Evolutionary conservation across 2,888 invertebrate genomes (phyloP), one percentile per base, ranked within the genome.

Genomic region (Amphipyra berbera): DNA sequence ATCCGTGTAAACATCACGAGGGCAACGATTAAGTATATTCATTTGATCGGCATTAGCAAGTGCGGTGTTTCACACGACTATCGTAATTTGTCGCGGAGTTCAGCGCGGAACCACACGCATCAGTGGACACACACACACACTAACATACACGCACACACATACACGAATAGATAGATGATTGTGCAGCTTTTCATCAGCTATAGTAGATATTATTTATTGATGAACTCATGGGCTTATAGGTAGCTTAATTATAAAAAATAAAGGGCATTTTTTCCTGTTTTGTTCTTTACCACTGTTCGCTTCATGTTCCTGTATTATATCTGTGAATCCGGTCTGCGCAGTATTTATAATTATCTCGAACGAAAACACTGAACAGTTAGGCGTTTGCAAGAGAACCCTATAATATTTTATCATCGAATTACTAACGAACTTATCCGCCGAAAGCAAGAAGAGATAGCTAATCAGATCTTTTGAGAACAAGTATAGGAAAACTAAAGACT

Each of bases 51-150:
- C 73, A 81, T 83, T 81, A 82, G 76, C 86, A 86, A 86, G 88
- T 92, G 91, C 86, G 81, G 63, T 71, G 74, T 79, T 92, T 92
- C 92, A 83, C 92, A 92, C 92, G 91, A 85, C 82, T 84, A 82
- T 85, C 79, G 86, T 83, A 87, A 89, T 91, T 89, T 89, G 89
- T 89, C 86, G 84, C 79, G 84, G 84, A 84, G 87, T 85, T 86
- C 84, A 83, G 67, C 83, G 86, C 77, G 82, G 78, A 73, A 74
- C 79, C 76, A 46, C 82, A 83, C 87, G 88, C 88, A 84, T 84
- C 86, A 81, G 55, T 83, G 83, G 81, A 78, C 82, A 76, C 79
- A 79, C 83, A 76, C 76, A 49, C 27, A 71, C 30, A 30, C 21
- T 21, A 21, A 21, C 21, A 21, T 21, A 21, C 30, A 30, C 30